Base-by-base conservation (phyloP, 2,888 invertebrate species). In the Caenorhabditis zanzibari region DNA sequence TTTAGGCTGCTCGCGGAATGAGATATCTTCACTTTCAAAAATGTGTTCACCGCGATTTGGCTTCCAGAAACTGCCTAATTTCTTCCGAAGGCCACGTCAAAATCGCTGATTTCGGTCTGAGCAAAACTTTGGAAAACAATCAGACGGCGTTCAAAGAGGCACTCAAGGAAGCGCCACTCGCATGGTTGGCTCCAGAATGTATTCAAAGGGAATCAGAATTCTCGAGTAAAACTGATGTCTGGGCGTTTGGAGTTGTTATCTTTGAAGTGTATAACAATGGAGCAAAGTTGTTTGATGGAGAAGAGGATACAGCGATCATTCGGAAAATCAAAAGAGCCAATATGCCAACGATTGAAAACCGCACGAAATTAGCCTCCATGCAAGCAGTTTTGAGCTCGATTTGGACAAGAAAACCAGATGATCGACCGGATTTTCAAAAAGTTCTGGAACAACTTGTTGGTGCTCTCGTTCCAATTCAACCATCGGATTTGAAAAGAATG, bases 31-130 rank as follows among this genome's bases (percentile, higher is more conserved):
- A 96, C 0, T 94, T 95, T 0, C 95, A 96, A 89, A 94, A 96
- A 90, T 96, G 96, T 93, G 96, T 96, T 0, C 96, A 96, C 93
- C 94, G 96, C 54, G 96, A 96, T 93, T 94, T 96, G 80, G 96
- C 96, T 0, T 96, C 96, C 81, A 94, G 96, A 76, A 96, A 96
- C 92, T 96, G 96, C 92, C 94, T 96, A 14, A 86, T 92, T 19
- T 86, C 86, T 0, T 26, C 38, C 7, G 73, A 75, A n/a, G 88
- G 88, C 9, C 12, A 76, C 22, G 87, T 92, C 26, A 92, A 92
- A 81, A 92, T 92, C 72, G 90, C 91, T 9, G 92, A 92, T 81
- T 92, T 92, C 72, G 92, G 92, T 14, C 85, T 92, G 74, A 85
- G 84, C 49, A 69, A 66, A 69, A 72, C 81, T 7, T 28, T 84